Base-by-base conservation (phyloP, 2,888 invertebrate genomes). In the Parelbella ahira region DNA sequence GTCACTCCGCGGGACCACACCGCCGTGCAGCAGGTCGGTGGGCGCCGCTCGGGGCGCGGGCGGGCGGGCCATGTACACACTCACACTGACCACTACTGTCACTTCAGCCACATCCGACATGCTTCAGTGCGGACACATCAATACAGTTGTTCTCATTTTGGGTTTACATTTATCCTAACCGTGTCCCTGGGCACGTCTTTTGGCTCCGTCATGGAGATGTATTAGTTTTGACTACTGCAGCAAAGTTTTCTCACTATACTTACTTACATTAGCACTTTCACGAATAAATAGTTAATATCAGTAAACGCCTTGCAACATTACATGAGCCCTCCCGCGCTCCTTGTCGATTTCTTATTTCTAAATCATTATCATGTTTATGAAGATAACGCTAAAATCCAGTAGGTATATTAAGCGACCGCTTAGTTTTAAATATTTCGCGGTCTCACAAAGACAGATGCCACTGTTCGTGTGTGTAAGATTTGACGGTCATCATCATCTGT, bases 1-100 rank as follows among this genome's bases (percentile, higher is more conserved):
- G 95, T 96, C 74, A 97, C 97, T 47, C 96, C 97, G 51, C 89
- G 95, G 65, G 95, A 95, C 84, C 95, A 96, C 88, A 93, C 94
- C 70, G 92, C 94, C 73, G 92, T 95, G 63, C 95, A 95, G 89
- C 95, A 95, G 94, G 95, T 95, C 89, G 89, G 91, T 90, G 69
- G n/a, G n/a, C n/a, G n/a, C n/a, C n/a, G 52, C 37, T 41, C 52
- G 51, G 73, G 77, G 80, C 76, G 83, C 76, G 83, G 80, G 83
- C 81, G 79, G 81, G 80, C 79, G 63, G 68, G 71, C 71, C 70
- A 68, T 50, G 47, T 49, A 54, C 51, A 58, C 53, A 59, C 51
- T 56, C 15, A 15, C 15, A 15, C n/a, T n/a, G n/a, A n/a, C n/a
- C n/a, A n/a, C n/a, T n/a, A n/a, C n/a, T n/a, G n/a, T n/a, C n/a